Conservation (phyloP, 2,797 vertebrate genomes). For the Onychomys arenicola region DNA sequence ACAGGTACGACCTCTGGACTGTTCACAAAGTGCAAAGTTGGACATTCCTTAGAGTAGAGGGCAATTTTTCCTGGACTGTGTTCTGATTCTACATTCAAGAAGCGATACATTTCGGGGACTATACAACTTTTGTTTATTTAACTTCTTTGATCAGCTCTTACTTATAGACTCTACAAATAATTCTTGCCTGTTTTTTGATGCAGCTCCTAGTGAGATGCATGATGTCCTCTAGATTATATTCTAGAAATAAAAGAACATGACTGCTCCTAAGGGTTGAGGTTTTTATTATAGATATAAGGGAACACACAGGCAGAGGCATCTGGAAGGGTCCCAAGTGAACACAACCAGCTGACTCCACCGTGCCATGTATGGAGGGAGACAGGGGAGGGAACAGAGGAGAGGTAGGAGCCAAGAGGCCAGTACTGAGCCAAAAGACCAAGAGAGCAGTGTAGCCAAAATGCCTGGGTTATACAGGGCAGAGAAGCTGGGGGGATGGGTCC, state of each 20-base stretch:
- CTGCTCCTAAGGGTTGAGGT: background rate
- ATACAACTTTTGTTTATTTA: background rate
- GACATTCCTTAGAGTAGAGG: conserved; percentile 8
- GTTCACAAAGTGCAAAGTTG: background rate
- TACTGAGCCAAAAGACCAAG: background rate
- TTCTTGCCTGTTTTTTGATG: background rate
- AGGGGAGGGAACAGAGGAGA: too few species aligned
- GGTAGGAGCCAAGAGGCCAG: background rate
- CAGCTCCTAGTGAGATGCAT: background rate
- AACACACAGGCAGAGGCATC: background rate
- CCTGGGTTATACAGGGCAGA: background rate
- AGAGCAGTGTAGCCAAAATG: too few species aligned
- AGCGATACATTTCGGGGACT: background rate
- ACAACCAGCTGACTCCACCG: background rate
- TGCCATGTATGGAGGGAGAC: background rate
- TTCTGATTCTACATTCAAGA: background rate
- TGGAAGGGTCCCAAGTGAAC: background rate
- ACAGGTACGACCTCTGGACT: background rate
- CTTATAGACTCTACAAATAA: background rate
- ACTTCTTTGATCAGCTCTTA: background rate
- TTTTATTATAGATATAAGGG: background rate
- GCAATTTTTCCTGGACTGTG: background rate
- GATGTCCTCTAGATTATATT: background rate
- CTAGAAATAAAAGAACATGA: background rate
- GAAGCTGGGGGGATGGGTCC: background rate